Conservation (phyloP, 2,113 vertebrate species). For the Phoenicopterus ruber region DNA sequence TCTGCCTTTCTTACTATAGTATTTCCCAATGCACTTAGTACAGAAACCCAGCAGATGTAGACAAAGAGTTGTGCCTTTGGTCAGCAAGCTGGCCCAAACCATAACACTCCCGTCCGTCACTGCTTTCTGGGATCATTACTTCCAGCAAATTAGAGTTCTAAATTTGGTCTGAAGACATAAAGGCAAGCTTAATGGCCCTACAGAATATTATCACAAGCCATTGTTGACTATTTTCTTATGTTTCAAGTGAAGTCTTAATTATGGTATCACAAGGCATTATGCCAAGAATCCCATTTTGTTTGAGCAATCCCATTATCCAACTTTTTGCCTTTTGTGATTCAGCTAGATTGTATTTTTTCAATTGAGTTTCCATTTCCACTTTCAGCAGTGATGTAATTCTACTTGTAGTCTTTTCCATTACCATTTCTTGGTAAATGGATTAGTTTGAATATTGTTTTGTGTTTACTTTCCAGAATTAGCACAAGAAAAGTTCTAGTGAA, state of each 20-base stretch:
- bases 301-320: not conserved
- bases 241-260: not conserved
- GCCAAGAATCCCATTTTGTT: conserved; percentile 1
- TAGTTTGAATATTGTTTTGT: not conserved
- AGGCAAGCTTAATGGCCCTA: not conserved
- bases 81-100: not conserved
- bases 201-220: not conserved
- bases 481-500: not conserved
- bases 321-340: not conserved
- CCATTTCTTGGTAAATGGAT: not conserved
- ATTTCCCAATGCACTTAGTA: not conserved
- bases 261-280: not conserved
- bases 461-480: not conserved
- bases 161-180: not conserved
- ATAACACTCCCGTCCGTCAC: not conserved
- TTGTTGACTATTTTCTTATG: not conserved
- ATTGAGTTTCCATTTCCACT: conserved; percentile 4
- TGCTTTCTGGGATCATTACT: not conserved
- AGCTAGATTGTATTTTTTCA: not conserved
- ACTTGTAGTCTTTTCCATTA: not conserved
- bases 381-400: not conserved
- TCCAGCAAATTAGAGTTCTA: not conserved
- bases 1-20: not conserved
- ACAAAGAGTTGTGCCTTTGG: not conserved
- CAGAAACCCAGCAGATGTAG: not conserved